Base-by-base conservation (phyloP, 2,113 vertebrate species). In the Tachuris rubrigastra region DNA sequence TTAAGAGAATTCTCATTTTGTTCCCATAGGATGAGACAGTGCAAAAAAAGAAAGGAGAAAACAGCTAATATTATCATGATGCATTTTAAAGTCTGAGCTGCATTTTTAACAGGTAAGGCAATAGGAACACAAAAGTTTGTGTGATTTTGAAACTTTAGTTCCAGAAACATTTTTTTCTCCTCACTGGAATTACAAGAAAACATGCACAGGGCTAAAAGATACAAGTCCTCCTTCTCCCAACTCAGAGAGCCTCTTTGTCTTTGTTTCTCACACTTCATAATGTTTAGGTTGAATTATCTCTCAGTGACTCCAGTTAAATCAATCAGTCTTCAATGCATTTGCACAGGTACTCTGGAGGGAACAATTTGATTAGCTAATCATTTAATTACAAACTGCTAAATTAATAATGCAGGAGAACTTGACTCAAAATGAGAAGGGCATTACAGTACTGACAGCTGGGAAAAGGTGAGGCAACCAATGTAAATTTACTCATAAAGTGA, bases 311-410 rank as follows among this genome's bases (percentile, higher is more conserved):
- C 78, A 50, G 44, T 47, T 88, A 89, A 91, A 96, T 81, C 71
- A 73, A 58, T 85, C n/a, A n/a, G n/a, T 16, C 53, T 84, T 81
- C 65, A 78, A 44, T 33, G 60, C 72, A 89, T 63, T 90, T 68
- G 55, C 82, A 74, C 35, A 41, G 25, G n/a, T 88, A 63, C 62
- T 90, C 88, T 63, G 62, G 65, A 90, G 87, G 82, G 67, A 86
- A 86, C 11, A 27, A 63, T n/a, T 66, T 84, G 44, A 68, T 90
- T 76, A 77, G 75, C 35, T 85, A 88, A 88, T 93, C 15, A 86
- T 90, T 90, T 92, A 93, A 94, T 87, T 84, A 91, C 76, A 85
- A 86, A 86, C 30, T 35, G 28, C 47, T 84, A 52, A 39, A 93
- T 72, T 93, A 92, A 78, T 78, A 92, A 92, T 47, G 33, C 41